Evolutionary conservation across 1,140 invertebrate species (phyloP).

Genomic region (Maniola jurtina): DNA sequence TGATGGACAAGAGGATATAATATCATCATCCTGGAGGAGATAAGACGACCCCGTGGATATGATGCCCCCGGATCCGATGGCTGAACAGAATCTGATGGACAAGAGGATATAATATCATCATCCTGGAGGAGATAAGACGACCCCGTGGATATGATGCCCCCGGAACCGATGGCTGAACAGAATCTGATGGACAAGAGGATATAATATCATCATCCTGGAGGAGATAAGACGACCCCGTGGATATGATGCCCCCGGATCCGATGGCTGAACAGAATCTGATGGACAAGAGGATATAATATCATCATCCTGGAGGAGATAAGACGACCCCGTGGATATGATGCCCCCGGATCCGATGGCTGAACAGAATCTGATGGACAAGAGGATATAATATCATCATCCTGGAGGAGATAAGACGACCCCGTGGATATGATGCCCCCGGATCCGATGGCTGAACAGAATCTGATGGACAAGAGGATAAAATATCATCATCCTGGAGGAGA

Average conservation of each 20-base stretch:
- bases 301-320: background rate
- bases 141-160: conserved; percentile 85
- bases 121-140: conserved; percentile 39
- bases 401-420: conserved; percentile 61
- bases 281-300: background rate
- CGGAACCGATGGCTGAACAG: conserved; percentile 83
- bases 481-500: background rate
- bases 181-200: conserved; percentile 57
- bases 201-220: background rate
- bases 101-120: background rate
- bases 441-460: conserved; percentile 81
- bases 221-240: conserved; percentile 78
- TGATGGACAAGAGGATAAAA: conserved; percentile 31
- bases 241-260: conserved; percentile 87
- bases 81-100: conserved; percentile 76
- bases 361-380: conserved; percentile 70
- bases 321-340: conserved; percentile 83
- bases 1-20: conserved; percentile 32
- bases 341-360: conserved; percentile 85
- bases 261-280: conserved; percentile 79
- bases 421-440: conserved; percentile 87
- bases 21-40: background rate
- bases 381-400: background rate
- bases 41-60: conserved; percentile 82
- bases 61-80: conserved; percentile 85